Conservation (phyloP, 2,797 vertebrate species). For the Schizopygopsis pylzovi region DNA sequence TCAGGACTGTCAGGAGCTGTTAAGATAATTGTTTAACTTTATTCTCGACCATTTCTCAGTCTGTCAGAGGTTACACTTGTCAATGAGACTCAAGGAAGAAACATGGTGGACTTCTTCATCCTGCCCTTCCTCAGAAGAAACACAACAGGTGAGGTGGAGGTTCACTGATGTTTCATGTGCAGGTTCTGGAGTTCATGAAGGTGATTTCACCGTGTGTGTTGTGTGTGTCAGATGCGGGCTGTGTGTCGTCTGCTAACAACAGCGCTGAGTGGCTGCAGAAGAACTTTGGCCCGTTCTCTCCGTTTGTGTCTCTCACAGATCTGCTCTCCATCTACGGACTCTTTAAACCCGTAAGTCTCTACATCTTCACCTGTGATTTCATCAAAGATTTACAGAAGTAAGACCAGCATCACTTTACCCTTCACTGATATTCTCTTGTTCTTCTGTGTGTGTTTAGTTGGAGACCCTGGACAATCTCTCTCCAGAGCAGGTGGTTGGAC, state of each 20-base stretch:
- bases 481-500: constrained; percentile 66
- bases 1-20: no score
- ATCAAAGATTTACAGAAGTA: background rate
- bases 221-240: constrained; percentile 29
- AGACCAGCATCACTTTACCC: no score
- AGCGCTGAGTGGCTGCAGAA: constrained; percentile 39
- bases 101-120: no score
- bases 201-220: background rate
- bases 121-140: constrained; percentile 30
- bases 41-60: background rate
- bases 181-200: background rate
- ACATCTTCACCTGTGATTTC: background rate
- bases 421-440: no score
- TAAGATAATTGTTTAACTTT: no score
- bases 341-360: constrained; percentile 42
- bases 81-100: no score
- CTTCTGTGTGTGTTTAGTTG: constrained; percentile 60
- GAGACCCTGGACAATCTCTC: constrained; percentile 62
- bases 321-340: constrained; percentile 38
- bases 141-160: background rate
- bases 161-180: background rate
- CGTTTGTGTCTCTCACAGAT: constrained; percentile 1
- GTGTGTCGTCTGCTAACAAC: constrained; percentile 24
- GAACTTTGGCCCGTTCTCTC: constrained; percentile 47
- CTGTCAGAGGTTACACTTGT: background rate